These are phyloP conservation scores for Scrobipalpa costella DNA, from an alignment of 2,888 invertebrate genomes.

Conservation along the genomic window DNA sequence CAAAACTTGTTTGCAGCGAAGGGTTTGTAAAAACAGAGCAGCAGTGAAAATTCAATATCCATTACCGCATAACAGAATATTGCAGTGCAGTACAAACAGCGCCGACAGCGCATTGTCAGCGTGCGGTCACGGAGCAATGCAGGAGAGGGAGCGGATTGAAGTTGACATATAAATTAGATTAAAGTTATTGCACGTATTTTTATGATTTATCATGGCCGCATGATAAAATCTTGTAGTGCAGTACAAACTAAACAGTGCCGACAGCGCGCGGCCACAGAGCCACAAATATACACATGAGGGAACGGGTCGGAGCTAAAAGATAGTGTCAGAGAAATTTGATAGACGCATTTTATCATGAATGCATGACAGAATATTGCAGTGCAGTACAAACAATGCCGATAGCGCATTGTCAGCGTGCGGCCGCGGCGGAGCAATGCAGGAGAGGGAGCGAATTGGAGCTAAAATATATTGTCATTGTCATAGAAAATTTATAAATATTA, in stretches of 20 bases:
- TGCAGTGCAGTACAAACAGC: constrained; percentile 67
- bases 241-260: too few relatives aligned
- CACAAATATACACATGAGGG: too few relatives aligned
- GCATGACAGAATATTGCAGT: constrained; percentile 58
- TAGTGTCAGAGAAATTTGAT: too few relatives aligned
- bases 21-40: constrained; percentile 28
- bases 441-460: neutral
- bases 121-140: neutral
- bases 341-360: too few relatives aligned
- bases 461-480: too few relatives aligned
- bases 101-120: constrained; percentile 45
- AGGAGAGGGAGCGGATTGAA: neutral
- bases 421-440: neutral
- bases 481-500: too few relatives aligned
- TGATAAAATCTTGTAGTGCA: too few relatives aligned
- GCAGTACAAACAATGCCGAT: constrained; percentile 58
- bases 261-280: too few relatives aligned
- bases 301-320: too few relatives aligned
- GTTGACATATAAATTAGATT: neutral
- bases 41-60: constrained; percentile 59
- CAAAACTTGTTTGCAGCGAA: constrained; percentile 5
- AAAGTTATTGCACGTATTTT: too few relatives aligned
- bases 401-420: constrained; percentile 40
- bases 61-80: constrained; percentile 58
- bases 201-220: too few relatives aligned